A percentile compares a stretch with the other conserved stretches of the same genome.
phyloP scores from a whole-genome alignment of 1,140 invertebrate genomes.

The Drosophila aff. region DNA sequence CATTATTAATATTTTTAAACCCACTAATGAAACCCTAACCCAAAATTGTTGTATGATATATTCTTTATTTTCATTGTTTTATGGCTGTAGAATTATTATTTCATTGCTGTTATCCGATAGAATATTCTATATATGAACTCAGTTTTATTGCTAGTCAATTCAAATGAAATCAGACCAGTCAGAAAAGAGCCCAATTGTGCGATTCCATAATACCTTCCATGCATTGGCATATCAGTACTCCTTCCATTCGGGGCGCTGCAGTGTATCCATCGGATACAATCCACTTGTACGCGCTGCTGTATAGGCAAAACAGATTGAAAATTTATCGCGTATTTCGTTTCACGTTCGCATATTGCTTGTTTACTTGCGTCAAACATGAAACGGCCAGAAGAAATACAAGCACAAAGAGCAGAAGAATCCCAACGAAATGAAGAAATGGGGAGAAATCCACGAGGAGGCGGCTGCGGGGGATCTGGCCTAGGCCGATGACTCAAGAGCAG shows the following conservation, averaged over 20 bases:
- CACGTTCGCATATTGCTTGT: constrained; percentile 62
- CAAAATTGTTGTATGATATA: background rate
- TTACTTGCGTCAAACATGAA: constrained; percentile 77
- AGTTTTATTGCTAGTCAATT: background rate
- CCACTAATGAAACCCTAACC: background rate
- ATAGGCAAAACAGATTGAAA: constrained; percentile 43
- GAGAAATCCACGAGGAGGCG: constrained; percentile 9
- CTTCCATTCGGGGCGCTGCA: constrained; percentile 1
- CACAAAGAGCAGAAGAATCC: constrained; percentile 21
- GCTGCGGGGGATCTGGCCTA: constrained; percentile 48
- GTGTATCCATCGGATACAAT: constrained; percentile 15
- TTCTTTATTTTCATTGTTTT: background rate
- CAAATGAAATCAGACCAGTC: background rate
- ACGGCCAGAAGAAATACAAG: constrained; percentile 53
- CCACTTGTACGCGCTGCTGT: constrained; percentile 27
- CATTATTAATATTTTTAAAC: background rate
- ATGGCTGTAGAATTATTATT: background rate
- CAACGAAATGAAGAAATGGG: constrained; percentile 18
- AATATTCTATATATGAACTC: background rate
- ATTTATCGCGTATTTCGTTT: constrained; percentile 72
- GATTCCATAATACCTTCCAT: background rate
- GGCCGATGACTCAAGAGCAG: constrained; percentile 76
- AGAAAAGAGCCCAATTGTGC: background rate
- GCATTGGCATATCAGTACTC: background rate
- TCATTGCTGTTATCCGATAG: background rate